Evolutionary conservation across 1,140 invertebrate genomes (phyloP), one percentile per base, ranked within the genome.

Genomic region (Drosophila erecta): DNA sequence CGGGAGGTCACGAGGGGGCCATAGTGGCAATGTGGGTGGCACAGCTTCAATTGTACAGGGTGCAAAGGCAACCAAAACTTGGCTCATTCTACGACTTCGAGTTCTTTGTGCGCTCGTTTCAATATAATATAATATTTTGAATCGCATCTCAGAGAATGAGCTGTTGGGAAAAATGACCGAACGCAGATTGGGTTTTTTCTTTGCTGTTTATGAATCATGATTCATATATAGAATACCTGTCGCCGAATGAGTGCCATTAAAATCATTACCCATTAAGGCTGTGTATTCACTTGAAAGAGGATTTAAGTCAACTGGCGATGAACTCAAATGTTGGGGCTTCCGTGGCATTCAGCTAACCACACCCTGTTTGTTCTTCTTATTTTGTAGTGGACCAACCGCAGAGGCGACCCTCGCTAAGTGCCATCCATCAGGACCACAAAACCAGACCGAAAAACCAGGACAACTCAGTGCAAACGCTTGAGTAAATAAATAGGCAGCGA

Each of bases 401-500:
- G 65, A 57, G 33, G 54, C 51, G 69, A 37, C 43, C 64, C 46
- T 55, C 35, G 27, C 46, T 37, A 75, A 75, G 72, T 74, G 79
- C 47, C 57, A 81, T 78, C 46, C 62, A 79, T 76, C 71, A 75
- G 80, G 76, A 67, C 53, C 67, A 76, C 59, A 78, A 61, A 56
- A 49, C 50, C 73, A 60, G 58, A 81, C 64, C 58, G 56, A 67
- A 67, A 57, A 67, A 57, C 66, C 66, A 70, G 66, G 66, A 70
- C 66, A 70, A 75, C 53, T 30, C 60, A 50, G 46, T 27, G 71
- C 70, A 46, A 75, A 54, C 53, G 59, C 60, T 51, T 76, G 54
- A 71, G 59, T 77, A 86, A 85, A 85, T 81, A 85, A 85, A 85
- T 81, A 86, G 69, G 77, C 57, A 66, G 61, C 59, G 47, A 71